A percentile compares a stretch with the other conserved stretches of the same genome.
These are phyloP conservation scores for Sciurus niger DNA, from an alignment of 2,113 vertebrate species.

Conservation along the genomic window DNA sequence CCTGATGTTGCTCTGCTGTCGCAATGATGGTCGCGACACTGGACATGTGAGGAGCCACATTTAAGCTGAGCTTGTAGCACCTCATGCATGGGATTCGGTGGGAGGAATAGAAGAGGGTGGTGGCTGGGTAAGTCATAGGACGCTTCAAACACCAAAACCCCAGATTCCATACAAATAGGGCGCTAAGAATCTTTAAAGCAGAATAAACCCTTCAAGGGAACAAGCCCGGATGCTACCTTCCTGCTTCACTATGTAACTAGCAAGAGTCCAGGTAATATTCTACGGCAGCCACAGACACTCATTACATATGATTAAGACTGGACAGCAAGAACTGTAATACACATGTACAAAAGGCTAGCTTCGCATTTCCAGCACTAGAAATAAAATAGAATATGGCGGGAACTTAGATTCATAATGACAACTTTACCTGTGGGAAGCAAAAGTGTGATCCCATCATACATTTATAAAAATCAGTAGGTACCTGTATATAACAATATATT, in stretches of 20 bases:
- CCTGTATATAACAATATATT: neutral
- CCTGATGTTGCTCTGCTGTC: neutral
- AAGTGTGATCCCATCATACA: neutral
- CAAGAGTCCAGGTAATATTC: constrained; percentile 80
- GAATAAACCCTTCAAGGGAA: neutral
- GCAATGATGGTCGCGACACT: neutral
- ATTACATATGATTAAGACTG: constrained; percentile 76
- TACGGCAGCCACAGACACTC: constrained; percentile 81
- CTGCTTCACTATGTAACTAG: constrained; percentile 83
- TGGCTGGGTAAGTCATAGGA: neutral
- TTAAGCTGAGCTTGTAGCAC: neutral
- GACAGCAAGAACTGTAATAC: constrained; percentile 80
- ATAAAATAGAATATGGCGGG: constrained; percentile 85
- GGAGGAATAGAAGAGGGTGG: neutral
- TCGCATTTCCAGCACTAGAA: constrained; percentile 67
- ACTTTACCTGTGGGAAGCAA: neutral
- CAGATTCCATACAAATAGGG: neutral
- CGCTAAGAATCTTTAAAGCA: neutral
- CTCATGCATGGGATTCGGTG: neutral
- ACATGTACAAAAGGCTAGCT: constrained; percentile 83
- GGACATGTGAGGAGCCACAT: neutral
- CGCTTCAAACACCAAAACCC: neutral
- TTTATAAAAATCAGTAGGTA: neutral
- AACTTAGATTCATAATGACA: constrained; percentile 81
- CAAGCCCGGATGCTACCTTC: constrained; percentile 71